These are phyloP conservation scores for Halcyon badia DNA, from an alignment of 2,797 vertebrate species.

Conservation along the genomic window DNA sequence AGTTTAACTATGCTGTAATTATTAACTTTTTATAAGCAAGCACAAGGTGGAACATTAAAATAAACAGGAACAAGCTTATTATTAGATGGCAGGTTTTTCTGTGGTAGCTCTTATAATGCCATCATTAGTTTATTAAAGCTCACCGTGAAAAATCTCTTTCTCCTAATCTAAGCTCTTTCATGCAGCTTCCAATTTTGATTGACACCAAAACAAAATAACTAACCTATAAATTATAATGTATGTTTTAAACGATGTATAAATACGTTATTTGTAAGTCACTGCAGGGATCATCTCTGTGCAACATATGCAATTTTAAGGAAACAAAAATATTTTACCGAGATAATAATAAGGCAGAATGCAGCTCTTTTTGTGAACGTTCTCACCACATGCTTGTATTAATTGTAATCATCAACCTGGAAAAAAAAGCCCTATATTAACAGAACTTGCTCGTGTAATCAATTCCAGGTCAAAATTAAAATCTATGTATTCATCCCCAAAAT, in stretches of 20 bases:
- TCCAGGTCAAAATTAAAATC: not conserved
- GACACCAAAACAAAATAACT: slow-evolving; percentile 56
- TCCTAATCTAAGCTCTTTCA: slow-evolving; percentile 29
- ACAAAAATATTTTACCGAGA: not conserved
- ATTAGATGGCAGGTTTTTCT: slow-evolving; percentile 5
- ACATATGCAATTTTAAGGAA: not conserved
- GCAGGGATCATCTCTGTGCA: not conserved
- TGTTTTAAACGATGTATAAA: slow-evolving; percentile 10
- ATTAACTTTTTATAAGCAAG: slow-evolving; percentile 9
- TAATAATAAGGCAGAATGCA: slow-evolving; percentile 12
- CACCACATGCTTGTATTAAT: not conserved
- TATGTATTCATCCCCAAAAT: not conserved
- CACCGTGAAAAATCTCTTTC: slow-evolving; percentile 10
- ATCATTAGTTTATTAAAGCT: slow-evolving; percentile 12
- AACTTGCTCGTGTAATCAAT: not conserved
- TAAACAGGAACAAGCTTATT: not conserved
- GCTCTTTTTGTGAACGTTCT: not conserved
- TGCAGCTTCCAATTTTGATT: slow-evolving; percentile 42
- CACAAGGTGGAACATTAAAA: not conserved
- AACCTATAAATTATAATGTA: slow-evolving; percentile 53
- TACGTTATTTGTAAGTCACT: not conserved
- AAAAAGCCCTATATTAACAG: not conserved
- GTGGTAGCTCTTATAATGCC: not conserved
- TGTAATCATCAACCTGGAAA: not conserved
- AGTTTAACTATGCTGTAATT: not conserved